Evolutionary conservation across 2,113 vertebrate species (phyloP).

Genomic region (Atlantisia rogersi): DNA sequence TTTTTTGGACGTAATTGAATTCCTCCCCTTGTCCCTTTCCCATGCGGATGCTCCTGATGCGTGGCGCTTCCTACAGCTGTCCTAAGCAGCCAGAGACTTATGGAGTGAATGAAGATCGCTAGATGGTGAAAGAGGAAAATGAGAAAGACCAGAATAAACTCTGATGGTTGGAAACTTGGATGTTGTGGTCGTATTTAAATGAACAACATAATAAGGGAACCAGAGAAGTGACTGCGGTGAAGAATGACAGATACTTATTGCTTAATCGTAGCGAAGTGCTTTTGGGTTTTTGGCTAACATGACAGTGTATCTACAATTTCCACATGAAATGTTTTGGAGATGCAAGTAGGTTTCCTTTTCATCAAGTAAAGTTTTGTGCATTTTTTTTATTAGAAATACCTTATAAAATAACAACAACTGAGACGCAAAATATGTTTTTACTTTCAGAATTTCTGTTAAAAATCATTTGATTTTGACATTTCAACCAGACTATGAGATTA

Average conservation of each 20-base stretch:
- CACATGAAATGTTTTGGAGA: neutral
- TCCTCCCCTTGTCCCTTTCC: neutral
- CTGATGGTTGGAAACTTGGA: neutral
- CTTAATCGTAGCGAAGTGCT: neutral
- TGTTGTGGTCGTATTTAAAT: neutral
- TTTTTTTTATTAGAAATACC: neutral
- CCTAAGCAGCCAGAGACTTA: neutral
- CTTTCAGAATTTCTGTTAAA: neutral
- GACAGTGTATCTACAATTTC: neutral
- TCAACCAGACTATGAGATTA: fast-evolving
- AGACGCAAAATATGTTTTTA: neutral
- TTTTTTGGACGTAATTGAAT: neutral
- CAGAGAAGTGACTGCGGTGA: neutral
- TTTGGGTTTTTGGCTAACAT: neutral
- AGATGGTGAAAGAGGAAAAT: neutral
- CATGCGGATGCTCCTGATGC: neutral
- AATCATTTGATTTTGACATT: neutral
- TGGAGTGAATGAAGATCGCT: neutral
- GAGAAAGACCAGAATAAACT: neutral
- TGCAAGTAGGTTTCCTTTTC: neutral
- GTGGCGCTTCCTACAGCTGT: fast-evolving
- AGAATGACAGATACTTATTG: neutral
- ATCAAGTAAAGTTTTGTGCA: neutral
- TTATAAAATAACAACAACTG: neutral
- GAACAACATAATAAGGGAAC: neutral